Evolutionary conservation across 2,888 invertebrate genomes (phyloP).

Genomic region (Hedychridium roseum): DNA sequence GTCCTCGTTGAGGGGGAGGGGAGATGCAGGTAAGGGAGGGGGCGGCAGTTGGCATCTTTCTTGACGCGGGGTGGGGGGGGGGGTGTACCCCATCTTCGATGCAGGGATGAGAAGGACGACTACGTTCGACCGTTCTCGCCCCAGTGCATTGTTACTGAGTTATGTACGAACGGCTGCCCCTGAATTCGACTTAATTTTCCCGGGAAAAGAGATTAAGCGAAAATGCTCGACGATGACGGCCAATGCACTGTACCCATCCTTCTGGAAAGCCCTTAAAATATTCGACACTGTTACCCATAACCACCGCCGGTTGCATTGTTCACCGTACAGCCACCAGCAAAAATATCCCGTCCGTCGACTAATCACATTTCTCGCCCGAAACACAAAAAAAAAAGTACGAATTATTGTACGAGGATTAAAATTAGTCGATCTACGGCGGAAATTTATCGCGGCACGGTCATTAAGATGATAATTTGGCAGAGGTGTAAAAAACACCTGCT

Average conservation of each 20-base stretch:
- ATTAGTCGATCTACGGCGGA: too few species aligned
- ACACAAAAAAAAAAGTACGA: too few species aligned
- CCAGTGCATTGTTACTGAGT: slow-evolving; percentile 45
- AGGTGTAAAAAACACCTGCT: too few species aligned
- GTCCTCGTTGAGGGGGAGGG: not conserved
- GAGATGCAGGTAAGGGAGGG: slow-evolving; percentile 1
- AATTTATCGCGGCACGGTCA: too few species aligned
- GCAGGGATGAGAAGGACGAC: slow-evolving; percentile 9
- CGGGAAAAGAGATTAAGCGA: slow-evolving; percentile 48
- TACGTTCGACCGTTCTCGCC: slow-evolving; percentile 24
- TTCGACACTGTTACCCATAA: slow-evolving; percentile 37
- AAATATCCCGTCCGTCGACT: too few species aligned
- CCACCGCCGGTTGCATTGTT: slow-evolving; percentile 18
- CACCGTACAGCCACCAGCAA: slow-evolving; percentile 11
- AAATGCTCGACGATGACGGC: slow-evolving; percentile 35
- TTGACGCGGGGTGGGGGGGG: not conserved
- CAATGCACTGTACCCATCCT: slow-evolving; percentile 31
- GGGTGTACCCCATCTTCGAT: not conserved
- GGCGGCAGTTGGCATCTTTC: slow-evolving; percentile 5
- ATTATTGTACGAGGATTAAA: too few species aligned
- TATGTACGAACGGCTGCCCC: slow-evolving; percentile 42
- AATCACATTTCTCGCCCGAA: too few species aligned
- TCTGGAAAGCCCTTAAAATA: slow-evolving; percentile 44
- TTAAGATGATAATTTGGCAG: too few species aligned
- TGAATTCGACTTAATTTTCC: slow-evolving; percentile 53